A percentile compares a stretch with the other conserved stretches of the same genome.
Conservation (phyloP, 1,140 invertebrate genomes). For the Batillaria attramentaria region DNA sequence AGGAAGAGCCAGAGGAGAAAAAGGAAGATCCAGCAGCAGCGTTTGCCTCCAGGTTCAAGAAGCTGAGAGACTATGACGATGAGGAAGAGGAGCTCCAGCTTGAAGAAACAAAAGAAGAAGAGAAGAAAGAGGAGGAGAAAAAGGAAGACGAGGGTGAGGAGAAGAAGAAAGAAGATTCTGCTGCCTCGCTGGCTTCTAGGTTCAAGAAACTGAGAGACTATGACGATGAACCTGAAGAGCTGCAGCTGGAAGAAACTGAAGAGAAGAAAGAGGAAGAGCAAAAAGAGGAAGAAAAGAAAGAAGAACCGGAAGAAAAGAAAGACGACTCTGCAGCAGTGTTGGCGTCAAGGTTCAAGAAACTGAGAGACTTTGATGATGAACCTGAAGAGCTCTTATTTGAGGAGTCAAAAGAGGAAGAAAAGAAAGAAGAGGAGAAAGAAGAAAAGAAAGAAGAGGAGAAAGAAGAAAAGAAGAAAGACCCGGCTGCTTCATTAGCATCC, state of each 20-base stretch:
- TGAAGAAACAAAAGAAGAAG: conserved; percentile 41
- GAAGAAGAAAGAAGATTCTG: conserved; percentile 34
- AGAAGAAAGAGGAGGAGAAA: conserved; percentile 36
- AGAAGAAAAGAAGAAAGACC: conserved; percentile 34
- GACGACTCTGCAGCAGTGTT: conserved; percentile 35
- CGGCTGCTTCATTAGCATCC: conserved; percentile 21
- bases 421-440: conserved; percentile 32
- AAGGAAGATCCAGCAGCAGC: conserved; percentile 39
- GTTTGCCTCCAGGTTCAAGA: conserved; percentile 38
- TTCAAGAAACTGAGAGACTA: conserved; percentile 39
- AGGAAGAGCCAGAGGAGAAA: conserved; percentile 37
- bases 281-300: conserved; percentile 31
- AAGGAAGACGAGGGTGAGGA: conserved; percentile 37
- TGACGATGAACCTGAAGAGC: conserved; percentile 34
- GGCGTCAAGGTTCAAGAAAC: conserved; percentile 37
- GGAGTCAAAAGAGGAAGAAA: conserved; percentile 29
- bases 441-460: conserved; percentile 30
- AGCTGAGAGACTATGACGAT: conserved; percentile 38
- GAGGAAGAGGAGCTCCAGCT: conserved; percentile 40
- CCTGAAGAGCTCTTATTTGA: conserved; percentile 21
- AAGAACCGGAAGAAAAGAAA: conserved; percentile 29
- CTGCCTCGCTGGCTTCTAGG: conserved; percentile 31
- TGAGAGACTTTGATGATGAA: conserved; percentile 32
- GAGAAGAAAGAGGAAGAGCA: conserved; percentile 20
- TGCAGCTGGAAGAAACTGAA: conserved; percentile 8